Conservation (phyloP, 2,113 vertebrate genomes). For the Grus americana region DNA sequence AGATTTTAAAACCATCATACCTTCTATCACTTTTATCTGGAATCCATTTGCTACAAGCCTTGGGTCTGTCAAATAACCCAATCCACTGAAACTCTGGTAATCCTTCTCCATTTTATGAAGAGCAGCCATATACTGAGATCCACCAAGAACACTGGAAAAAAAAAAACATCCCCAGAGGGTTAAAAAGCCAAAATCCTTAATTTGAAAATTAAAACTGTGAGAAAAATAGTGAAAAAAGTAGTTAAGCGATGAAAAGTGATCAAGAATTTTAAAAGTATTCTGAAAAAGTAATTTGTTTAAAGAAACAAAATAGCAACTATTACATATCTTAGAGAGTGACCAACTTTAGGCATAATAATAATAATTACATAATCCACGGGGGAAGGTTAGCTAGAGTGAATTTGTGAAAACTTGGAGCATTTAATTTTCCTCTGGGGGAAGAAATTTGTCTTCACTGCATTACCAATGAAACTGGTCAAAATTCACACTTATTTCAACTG, state of each 20-base stretch:
- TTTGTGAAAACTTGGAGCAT: not conserved
- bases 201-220: not conserved
- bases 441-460: not conserved
- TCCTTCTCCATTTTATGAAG: conserved; percentile 84
- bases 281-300: not conserved
- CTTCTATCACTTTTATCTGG: conserved; percentile 86
- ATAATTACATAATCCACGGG: not conserved
- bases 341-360: not conserved
- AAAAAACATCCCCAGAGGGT: not conserved
- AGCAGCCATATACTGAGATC: conserved; percentile 78
- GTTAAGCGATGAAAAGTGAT: not conserved
- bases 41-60: conserved; percentile 93
- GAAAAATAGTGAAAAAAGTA: not conserved
- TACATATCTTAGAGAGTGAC: not conserved
- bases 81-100: conserved; percentile 68
- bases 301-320: not conserved
- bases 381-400: not conserved
- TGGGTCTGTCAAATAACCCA: conserved; percentile 82
- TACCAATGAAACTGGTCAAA: not conserved
- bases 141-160: conserved; percentile 80
- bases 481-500: not conserved
- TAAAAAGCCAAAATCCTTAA: not conserved
- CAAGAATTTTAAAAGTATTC: not conserved
- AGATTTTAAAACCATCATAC: conserved; percentile 72
- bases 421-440: not conserved